Evolutionary conservation across 2,888 invertebrate species (phyloP).

Genomic region (Drosophila stalkeri): DNA sequence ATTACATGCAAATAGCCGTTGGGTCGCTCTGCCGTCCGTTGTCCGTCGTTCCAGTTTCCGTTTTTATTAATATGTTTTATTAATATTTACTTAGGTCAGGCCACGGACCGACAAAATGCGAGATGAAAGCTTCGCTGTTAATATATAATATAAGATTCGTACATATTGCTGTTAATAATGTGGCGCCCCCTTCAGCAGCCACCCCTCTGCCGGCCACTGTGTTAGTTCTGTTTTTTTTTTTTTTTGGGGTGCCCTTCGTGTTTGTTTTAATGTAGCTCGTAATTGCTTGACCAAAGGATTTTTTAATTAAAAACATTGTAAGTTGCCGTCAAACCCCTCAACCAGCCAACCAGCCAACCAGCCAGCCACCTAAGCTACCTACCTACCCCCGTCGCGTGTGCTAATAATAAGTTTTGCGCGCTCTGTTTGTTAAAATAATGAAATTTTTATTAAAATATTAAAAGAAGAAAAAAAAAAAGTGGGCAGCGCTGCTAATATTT

Average conservation of each 20-base stretch:
- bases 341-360: background rate
- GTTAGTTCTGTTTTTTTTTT: constrained; percentile 12
- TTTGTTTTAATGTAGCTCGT: constrained; percentile 77
- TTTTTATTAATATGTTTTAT: constrained; percentile 82
- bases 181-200: constrained; percentile 2
- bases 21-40: constrained; percentile 43
- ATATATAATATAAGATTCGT: constrained; percentile 28
- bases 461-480: constrained; percentile 49
- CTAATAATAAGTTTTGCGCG: constrained; percentile 57
- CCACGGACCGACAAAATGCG: constrained; percentile 33
- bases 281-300: constrained; percentile 82
- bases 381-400: constrained; percentile 31
- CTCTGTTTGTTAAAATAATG: constrained; percentile 71
- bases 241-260: constrained; percentile 40
- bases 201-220: background rate
- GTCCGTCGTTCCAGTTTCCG: constrained; percentile 56
- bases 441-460: constrained; percentile 75
- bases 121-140: constrained; percentile 71
- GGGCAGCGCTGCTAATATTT: constrained; percentile 69
- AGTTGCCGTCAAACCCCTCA: constrained; percentile 34
- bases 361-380: background rate
- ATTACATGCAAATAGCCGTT: constrained; percentile 77
- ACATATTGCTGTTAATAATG: constrained; percentile 75
- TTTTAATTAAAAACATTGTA: constrained; percentile 79
- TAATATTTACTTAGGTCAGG: constrained; percentile 82